Conservation (phyloP, 2,888 invertebrate genomes). For the Acleris emargana region DNA sequence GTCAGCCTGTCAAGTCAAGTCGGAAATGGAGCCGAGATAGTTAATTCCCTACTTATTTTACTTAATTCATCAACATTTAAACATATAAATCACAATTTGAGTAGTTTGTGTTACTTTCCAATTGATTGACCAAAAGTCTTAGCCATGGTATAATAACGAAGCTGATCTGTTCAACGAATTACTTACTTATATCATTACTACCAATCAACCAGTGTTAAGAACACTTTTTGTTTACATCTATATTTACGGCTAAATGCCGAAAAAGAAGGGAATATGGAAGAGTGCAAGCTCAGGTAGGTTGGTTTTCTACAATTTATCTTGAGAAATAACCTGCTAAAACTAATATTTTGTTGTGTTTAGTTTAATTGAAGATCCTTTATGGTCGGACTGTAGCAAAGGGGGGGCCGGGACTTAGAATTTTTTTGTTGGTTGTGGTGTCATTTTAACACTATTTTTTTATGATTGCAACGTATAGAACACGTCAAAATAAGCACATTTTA, state of each 20-base stretch:
- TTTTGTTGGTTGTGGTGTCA: too few species aligned
- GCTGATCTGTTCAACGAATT: background rate
- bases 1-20: slow-evolving; percentile 4
- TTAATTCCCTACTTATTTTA: slow-evolving; percentile 14
- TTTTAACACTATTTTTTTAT: too few species aligned
- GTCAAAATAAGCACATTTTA: too few species aligned
- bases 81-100: background rate
- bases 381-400: too few species aligned
- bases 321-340: background rate
- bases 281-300: slow-evolving; percentile 28
- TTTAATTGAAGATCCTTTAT: too few species aligned
- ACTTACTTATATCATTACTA: background rate
- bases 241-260: slow-evolving; percentile 45
- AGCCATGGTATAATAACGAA: background rate
- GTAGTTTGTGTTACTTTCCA: background rate
- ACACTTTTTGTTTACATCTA: slow-evolving; percentile 41
- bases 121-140: background rate
- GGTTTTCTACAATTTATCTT: background rate
- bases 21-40: slow-evolving; percentile 28
- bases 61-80: slow-evolving; percentile 4
- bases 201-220: background rate
- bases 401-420: too few species aligned
- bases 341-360: too few species aligned
- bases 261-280: slow-evolving; percentile 49
- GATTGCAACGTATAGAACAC: too few species aligned